These are phyloP conservation scores for Cartodere bifasciata DNA, from an alignment of 2,888 invertebrate genomes.

Conservation along the genomic window DNA sequence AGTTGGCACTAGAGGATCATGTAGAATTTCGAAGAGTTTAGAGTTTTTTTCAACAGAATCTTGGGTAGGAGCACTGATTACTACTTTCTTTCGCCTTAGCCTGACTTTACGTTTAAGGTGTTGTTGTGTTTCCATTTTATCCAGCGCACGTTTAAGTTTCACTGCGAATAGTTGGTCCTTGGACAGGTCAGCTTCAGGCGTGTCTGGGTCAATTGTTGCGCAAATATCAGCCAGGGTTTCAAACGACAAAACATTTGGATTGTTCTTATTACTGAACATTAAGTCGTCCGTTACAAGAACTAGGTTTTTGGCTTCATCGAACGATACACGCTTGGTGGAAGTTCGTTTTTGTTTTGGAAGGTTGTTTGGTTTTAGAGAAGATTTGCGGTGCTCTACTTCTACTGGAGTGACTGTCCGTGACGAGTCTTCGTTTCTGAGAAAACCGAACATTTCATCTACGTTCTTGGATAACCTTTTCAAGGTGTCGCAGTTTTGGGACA, in stretches of 20 bases:
- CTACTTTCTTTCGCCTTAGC: slow-evolving; percentile 17
- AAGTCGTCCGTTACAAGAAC: too few species aligned
- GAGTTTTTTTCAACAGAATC: slow-evolving; percentile 24
- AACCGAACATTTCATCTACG: too few species aligned
- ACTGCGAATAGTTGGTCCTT: slow-evolving; percentile 25
- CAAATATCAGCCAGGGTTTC: slow-evolving; percentile 23
- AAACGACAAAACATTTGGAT: slow-evolving; percentile 14
- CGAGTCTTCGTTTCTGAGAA: too few species aligned
- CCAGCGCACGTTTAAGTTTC: slow-evolving; percentile 22
- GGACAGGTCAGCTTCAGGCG: slow-evolving; percentile 19
- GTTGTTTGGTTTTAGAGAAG: too few species aligned
- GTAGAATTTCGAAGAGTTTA: slow-evolving; percentile 15
- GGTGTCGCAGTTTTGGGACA: too few species aligned
- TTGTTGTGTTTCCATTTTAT: slow-evolving; percentile 23
- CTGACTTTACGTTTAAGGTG: slow-evolving; percentile 18
- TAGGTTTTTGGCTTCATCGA: too few species aligned
- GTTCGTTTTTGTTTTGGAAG: too few species aligned
- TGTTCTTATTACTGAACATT: slow-evolving; percentile 4
- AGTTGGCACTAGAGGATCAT: too few species aligned
- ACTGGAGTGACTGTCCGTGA: too few species aligned
- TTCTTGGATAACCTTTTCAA: too few species aligned
- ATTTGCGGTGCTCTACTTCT: too few species aligned
- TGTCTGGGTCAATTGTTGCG: slow-evolving; percentile 19
- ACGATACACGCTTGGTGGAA: slow-evolving; percentile 11
- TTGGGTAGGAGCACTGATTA: slow-evolving; percentile 23